Evolutionary conservation across 1,140 invertebrate species (phyloP).

Genomic region (Caenorhabditis tropicalis): DNA sequence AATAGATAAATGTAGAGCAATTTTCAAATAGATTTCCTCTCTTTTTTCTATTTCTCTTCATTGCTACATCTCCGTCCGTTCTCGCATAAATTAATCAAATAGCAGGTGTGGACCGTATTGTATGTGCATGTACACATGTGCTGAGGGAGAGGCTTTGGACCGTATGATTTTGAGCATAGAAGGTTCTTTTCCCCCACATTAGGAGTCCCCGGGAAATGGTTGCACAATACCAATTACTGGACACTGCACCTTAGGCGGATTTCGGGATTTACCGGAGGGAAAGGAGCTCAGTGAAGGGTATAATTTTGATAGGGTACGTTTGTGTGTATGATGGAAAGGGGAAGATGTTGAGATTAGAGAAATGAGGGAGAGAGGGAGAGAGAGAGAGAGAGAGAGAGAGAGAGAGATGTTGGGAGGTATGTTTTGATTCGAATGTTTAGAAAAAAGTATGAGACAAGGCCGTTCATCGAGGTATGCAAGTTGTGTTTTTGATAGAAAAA

Average conservation of each 20-base stretch:
- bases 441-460: not conserved
- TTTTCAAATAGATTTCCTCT: conserved; percentile 11
- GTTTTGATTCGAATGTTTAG: not conserved
- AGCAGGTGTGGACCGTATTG: conserved; percentile 40
- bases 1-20: conserved; percentile 22
- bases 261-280: conserved; percentile 28
- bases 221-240: conserved; percentile 32
- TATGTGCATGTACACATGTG: conserved; percentile 28
- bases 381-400: too few relatives aligned
- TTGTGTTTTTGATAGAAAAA: not conserved
- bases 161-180: not conserved
- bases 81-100: conserved; percentile 42
- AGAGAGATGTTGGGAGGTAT: not conserved
- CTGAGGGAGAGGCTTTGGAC: not conserved
- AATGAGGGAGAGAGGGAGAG: too few relatives aligned
- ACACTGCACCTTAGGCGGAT: not conserved
- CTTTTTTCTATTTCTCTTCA: not conserved
- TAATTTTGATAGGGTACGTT: conserved; percentile 6
- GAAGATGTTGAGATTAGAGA: not conserved
- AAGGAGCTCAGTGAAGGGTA: not conserved
- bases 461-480: not conserved
- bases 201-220: not conserved
- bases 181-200: not conserved
- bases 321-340: not conserved
- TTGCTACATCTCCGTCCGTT: conserved; percentile 14